These are phyloP conservation scores for Drosophila maculinotata DNA, from an alignment of 2,888 invertebrate genomes.

Conservation along the genomic window DNA sequence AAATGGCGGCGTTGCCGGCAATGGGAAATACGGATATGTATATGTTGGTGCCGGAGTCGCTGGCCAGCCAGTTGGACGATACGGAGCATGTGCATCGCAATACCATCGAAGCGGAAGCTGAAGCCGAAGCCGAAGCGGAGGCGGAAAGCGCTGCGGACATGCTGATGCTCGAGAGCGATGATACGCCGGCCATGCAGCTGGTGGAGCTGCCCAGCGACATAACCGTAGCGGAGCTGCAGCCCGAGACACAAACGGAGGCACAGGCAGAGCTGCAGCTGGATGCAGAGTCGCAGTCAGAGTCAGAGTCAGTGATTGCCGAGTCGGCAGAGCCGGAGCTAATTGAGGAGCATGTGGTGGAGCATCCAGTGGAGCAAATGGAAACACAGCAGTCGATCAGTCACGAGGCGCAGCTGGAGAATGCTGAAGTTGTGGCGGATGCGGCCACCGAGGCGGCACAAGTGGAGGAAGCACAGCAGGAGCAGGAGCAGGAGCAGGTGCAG, in stretches of 20 bases:
- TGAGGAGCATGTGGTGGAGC: constrained; percentile 63
- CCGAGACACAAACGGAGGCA: constrained; percentile 30
- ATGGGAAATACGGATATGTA: constrained; percentile 71
- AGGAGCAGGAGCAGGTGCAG: constrained; percentile 7
- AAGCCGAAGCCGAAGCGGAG: constrained; percentile 27
- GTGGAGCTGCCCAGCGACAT: constrained; percentile 67
- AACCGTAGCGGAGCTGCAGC: constrained; percentile 37
- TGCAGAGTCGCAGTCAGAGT: constrained; percentile 10
- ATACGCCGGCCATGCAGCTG: constrained; percentile 69
- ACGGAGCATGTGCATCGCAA: constrained; percentile 68
- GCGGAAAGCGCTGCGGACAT: constrained; percentile 66
- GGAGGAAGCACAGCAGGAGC: not conserved
- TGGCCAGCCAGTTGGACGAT: constrained; percentile 65
- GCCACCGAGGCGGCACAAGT: constrained; percentile 45
- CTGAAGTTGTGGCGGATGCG: constrained; percentile 36
- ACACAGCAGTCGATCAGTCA: too few species aligned
- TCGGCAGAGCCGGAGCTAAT: constrained; percentile 48
- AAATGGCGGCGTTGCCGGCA: constrained; percentile 67
- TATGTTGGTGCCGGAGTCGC: constrained; percentile 74
- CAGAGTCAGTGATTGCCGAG: constrained; percentile 11
- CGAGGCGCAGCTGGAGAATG: constrained; percentile 63
- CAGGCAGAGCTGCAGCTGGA: constrained; percentile 18
- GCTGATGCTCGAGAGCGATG: constrained; percentile 82
- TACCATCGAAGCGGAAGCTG: constrained; percentile 53
- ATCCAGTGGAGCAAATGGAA: constrained; percentile 44